Evolutionary conservation across 2,797 vertebrate genomes (phyloP).

Genomic region (Cuniculus paca): DNA sequence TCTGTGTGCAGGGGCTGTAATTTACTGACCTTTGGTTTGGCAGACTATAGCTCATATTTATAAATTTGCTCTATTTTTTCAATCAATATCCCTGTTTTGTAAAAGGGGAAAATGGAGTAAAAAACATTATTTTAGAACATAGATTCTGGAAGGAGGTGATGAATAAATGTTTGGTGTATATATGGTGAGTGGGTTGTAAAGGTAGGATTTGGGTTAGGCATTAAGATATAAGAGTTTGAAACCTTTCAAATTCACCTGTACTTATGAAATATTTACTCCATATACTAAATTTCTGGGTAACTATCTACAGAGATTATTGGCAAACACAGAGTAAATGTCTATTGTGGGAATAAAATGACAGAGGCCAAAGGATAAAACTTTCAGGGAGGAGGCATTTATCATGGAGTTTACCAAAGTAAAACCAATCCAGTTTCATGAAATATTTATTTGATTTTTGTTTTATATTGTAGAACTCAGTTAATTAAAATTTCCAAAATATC

Average conservation of each 20-base stretch:
- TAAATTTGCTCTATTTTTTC: background rate
- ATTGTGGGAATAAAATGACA: background rate
- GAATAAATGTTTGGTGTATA: background rate
- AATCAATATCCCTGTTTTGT: background rate
- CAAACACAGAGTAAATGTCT: background rate
- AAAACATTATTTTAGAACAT: background rate
- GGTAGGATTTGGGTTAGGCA: background rate
- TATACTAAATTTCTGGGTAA: background rate
- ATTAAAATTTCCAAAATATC: constrained; percentile 18
- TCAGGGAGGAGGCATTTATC: background rate
- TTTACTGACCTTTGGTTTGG: background rate
- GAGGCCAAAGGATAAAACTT: background rate
- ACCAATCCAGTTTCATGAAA: background rate
- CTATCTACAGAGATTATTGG: background rate
- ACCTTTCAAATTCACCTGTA: background rate
- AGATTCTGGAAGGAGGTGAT: background rate
- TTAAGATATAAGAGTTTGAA: background rate
- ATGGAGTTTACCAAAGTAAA: background rate
- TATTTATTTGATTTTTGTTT: constrained; percentile 25
- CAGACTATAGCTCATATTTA: background rate
- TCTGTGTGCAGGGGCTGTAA: background rate
- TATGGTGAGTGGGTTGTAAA: background rate
- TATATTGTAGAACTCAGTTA: background rate
- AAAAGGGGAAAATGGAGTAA: background rate
- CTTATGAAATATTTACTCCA: constrained; percentile 32